Evolutionary conservation across 2,888 invertebrate species (phyloP).

Genomic region (Adineta ricciae): DNA sequence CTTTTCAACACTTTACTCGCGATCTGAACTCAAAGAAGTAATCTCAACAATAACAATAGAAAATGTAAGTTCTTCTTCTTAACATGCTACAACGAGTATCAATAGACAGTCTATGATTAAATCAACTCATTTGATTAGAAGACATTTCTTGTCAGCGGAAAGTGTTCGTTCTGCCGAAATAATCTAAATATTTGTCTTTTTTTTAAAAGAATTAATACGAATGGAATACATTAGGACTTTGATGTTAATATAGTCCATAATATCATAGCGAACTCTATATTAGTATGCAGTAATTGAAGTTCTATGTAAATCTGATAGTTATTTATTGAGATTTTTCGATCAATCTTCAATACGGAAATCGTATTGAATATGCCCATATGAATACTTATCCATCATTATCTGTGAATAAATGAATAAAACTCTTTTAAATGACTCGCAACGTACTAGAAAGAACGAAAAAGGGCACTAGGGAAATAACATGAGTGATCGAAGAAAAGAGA

Average conservation of each 20-base stretch:
- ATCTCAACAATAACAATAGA: too few relatives aligned
- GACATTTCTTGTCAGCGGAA: too few relatives aligned
- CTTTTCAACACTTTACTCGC: neutral
- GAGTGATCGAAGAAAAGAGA: neutral
- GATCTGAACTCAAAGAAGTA: neutral
- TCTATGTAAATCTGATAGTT: neutral
- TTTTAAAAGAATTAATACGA: neutral
- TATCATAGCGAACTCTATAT: neutral
- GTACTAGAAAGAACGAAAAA: neutral
- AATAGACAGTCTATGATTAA: too few relatives aligned
- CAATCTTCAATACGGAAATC: neutral
- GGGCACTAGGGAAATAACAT: neutral
- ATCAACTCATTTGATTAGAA: too few relatives aligned
- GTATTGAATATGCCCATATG: neutral
- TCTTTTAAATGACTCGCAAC: neutral
- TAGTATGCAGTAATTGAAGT: neutral
- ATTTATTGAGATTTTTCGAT: neutral
- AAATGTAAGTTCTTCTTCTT: too few relatives aligned
- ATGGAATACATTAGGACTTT: neutral
- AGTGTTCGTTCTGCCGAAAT: too few relatives aligned
- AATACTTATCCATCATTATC: neutral
- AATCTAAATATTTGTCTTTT: neutral
- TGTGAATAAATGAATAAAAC: neutral
- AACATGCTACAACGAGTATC: too few relatives aligned
- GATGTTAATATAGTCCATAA: neutral